Conservation (phyloP, 1,140 invertebrate genomes). For the Sarcophaga peregrina region DNA sequence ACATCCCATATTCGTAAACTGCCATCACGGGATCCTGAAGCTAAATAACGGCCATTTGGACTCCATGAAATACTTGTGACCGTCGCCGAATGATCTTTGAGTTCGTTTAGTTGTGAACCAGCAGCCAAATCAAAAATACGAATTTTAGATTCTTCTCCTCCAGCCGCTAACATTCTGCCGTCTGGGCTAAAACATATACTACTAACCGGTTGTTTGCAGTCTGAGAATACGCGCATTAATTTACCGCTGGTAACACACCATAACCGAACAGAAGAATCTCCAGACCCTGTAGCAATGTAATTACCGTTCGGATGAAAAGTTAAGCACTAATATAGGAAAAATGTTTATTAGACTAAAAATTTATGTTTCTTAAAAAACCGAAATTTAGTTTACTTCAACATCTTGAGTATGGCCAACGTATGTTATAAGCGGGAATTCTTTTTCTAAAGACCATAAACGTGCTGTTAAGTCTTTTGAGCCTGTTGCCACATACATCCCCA, state of each 20-base stretch:
- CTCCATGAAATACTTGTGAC: slow-evolving; percentile 78
- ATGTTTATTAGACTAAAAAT: neutral
- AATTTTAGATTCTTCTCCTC: slow-evolving; percentile 72
- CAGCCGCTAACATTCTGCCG: slow-evolving; percentile 84
- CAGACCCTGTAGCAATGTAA: slow-evolving; percentile 83
- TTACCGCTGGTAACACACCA: slow-evolving; percentile 75
- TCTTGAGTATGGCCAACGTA: slow-evolving; percentile 86
- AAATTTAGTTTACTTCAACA: slow-evolving; percentile 75
- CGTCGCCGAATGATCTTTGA: slow-evolving; percentile 81
- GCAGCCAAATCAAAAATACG: slow-evolving; percentile 72
- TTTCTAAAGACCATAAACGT: slow-evolving; percentile 85
- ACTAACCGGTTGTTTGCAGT: slow-evolving; percentile 80
- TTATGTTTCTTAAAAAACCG: neutral
- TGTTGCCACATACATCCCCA: slow-evolving; percentile 80
- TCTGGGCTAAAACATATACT: slow-evolving; percentile 82
- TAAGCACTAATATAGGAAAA: slow-evolving; percentile 67
- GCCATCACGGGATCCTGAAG: slow-evolving; percentile 83
- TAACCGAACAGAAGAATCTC: slow-evolving; percentile 80
- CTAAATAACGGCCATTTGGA: slow-evolving; percentile 75
- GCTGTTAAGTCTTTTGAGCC: slow-evolving; percentile 87
- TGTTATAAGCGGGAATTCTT: slow-evolving; percentile 80
- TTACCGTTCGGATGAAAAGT: slow-evolving; percentile 86
- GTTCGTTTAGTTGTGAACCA: slow-evolving; percentile 72
- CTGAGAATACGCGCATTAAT: slow-evolving; percentile 82
- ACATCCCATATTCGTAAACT: slow-evolving; percentile 79